Evolutionary conservation across 2,888 invertebrate genomes (phyloP), one percentile per base, ranked within the genome.

Genomic region (Pegoplata infirma): DNA sequence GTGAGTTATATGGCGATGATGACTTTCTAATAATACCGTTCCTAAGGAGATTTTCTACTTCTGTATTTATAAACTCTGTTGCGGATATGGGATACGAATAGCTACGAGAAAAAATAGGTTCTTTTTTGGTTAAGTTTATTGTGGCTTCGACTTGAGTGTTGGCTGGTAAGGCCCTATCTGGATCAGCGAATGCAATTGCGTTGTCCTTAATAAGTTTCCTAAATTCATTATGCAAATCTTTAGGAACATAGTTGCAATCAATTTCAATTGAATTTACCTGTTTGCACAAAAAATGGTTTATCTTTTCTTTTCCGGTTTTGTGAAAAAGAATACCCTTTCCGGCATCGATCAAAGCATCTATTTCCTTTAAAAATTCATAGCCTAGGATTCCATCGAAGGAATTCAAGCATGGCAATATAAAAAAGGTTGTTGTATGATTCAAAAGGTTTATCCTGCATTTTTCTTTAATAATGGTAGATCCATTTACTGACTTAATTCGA

Each of bases 21-120:
- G 72, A 67, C 10, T 66, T 53, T n/a, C 72, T 46, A 10, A 67
- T 77, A 32, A 59, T 59, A 12, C 66, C 73, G 17, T 66, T 53
- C 4, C 10, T 25, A 10, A 67, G 44, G 6, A 74, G 28, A 14
- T 64, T 44, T 7, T 23, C 12, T 5, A 68, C 10, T 7, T 80
- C 75, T 0, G 19, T 53, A 44, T 76, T 76, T 0, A 73, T 68
- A 16, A 75, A 68, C 1, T 76, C 61, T 6, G 64, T 21, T 28
- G 67, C 68, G 10, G 58, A 32, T 25, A 80, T 68, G 1, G 72
- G 68, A 23, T 75, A 75, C 0, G 67, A 61, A 1, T 79, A 49
- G 4, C 55, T 44, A 8, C 46, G 71, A 1, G 71, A 49, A 16
- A 56, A 72, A 3, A 76, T 8, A 2, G 67, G 72, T 0, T 80